These are phyloP conservation scores for Hapalemur alaotrensis DNA, from an alignment of 2,797 vertebrate species.

Conservation along the genomic window DNA sequence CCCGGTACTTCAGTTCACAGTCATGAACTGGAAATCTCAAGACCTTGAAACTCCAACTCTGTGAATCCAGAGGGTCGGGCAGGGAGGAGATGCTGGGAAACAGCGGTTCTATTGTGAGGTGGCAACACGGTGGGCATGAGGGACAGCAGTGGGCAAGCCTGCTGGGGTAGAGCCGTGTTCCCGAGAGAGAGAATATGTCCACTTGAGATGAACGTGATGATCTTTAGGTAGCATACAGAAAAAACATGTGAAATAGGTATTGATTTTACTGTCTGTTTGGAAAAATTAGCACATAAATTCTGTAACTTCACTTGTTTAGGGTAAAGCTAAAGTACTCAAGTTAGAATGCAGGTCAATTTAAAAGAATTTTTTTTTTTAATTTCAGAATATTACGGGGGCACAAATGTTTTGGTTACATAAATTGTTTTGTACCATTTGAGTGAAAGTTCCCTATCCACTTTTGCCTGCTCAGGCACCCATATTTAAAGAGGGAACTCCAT, in stretches of 20 bases:
- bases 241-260: background rate
- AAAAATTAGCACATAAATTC: background rate
- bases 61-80: fast-evolving
- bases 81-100: background rate
- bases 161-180: background rate
- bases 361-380: background rate
- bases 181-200: background rate
- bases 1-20: background rate
- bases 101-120: background rate
- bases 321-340: background rate
- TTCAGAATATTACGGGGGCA: no score
- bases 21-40: background rate
- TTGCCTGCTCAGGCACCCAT: background rate
- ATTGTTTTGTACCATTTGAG: no score
- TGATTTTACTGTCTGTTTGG: background rate
- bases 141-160: background rate
- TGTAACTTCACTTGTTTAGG: background rate
- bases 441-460: background rate
- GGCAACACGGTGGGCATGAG: background rate
- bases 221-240: background rate
- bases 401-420: no score
- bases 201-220: background rate
- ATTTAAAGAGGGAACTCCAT: background rate
- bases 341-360: background rate
- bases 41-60: background rate